phyloP scores from a whole-genome alignment of 2,113 vertebrate genomes.

The Nycticryphes semicollaris region DNA sequence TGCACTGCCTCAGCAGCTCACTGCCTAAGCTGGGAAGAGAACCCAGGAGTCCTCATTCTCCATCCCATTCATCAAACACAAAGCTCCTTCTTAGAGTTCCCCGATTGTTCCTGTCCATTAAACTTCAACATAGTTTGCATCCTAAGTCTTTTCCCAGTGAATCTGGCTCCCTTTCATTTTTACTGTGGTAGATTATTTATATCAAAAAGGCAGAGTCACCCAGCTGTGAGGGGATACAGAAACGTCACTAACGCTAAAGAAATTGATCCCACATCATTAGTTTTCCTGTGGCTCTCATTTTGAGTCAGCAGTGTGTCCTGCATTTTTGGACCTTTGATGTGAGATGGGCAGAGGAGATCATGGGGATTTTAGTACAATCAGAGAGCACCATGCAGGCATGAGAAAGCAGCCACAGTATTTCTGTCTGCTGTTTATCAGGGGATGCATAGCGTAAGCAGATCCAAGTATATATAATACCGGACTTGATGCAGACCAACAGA shows the following conservation, averaged over 20 bases:
- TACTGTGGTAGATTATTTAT: neutral
- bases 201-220: neutral
- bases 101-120: neutral
- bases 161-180: neutral
- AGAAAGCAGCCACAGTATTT: neutral
- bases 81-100: neutral
- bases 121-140: neutral
- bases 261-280: conserved; percentile 10
- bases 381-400: neutral
- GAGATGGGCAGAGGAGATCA: neutral
- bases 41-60: neutral
- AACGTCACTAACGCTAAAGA: neutral
- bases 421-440: neutral
- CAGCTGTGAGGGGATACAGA: neutral
- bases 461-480: neutral
- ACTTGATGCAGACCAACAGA: too few relatives aligned
- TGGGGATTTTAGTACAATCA: neutral
- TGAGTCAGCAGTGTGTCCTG: neutral
- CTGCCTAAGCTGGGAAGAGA: neutral
- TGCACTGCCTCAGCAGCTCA: neutral
- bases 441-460: neutral
- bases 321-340: neutral
- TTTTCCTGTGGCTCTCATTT: neutral
- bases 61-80: neutral
- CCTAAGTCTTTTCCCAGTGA: neutral